These are phyloP conservation scores for Syngnathus floridae DNA, from an alignment of 2,113 vertebrate genomes.

Conservation along the genomic window DNA sequence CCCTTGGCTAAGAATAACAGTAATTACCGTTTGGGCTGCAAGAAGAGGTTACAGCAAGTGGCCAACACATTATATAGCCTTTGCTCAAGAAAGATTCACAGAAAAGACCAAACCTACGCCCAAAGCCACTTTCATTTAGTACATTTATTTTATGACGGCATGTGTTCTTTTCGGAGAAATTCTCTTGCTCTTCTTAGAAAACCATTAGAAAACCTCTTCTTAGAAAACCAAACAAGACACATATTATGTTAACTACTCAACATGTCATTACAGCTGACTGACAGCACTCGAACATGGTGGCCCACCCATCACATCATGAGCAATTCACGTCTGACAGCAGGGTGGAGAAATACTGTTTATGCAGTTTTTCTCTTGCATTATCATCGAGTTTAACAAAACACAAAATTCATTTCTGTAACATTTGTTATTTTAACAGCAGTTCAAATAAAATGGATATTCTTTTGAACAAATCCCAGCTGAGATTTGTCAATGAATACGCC, in stretches of 20 bases:
- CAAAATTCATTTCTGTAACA: too few relatives aligned
- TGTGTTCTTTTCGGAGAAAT: not conserved
- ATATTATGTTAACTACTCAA: constrained; percentile 5
- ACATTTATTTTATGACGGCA: not conserved
- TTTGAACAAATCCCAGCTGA: not conserved
- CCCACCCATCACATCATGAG: not conserved
- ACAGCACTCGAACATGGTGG: not conserved
- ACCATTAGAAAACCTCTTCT: not conserved
- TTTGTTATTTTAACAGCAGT: not conserved
- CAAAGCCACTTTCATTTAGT: not conserved
- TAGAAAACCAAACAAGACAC: not conserved
- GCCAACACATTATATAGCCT: not conserved
- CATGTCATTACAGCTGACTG: constrained; percentile 1
- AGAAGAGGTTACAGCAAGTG: not conserved
- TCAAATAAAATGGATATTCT: not conserved
- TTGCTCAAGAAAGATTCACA: not conserved
- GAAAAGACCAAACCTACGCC: not conserved
- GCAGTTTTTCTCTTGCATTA: not conserved
- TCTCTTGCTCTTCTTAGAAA: not conserved
- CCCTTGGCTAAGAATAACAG: not conserved
- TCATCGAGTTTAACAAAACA: not conserved
- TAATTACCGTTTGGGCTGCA: not conserved
- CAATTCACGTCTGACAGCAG: not conserved
- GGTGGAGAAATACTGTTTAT: constrained; percentile 2
- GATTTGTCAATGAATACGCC: not conserved